Base-by-base conservation (phyloP, 1,140 invertebrate genomes). In the Sinonovacula constricta region DNA sequence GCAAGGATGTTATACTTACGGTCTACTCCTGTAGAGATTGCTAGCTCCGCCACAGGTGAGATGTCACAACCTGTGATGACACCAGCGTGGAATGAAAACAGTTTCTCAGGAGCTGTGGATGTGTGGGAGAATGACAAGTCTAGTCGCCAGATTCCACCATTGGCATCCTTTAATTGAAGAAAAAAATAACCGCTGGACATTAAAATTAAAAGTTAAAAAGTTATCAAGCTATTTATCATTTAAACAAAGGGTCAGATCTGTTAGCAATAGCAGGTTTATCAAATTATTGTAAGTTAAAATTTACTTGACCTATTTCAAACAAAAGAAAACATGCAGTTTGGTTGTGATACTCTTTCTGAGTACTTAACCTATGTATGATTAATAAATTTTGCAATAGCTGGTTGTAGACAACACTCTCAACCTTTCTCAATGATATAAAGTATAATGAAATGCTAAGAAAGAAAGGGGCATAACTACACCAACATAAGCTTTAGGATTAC, bases 111-210 rank as follows among this genome's bases (percentile, higher is more conserved):
- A 12, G 89, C 70, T 28, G 69, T 72, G 0, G 90, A 90, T 18
- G 91, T 91, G 56, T 92, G 91, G 49, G 93, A 93, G n/a, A 94
- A 94, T 34, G 94, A 94, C 2, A 96, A 88, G 83, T 96, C 95
- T 28, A 95, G 92, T 51, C 93, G 91, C 95, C 95, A 97, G 30
- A 97, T 93, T 3, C 95, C 95, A 54, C 96, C 96, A 81, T 95
- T 95, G 26, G 94, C 94, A 92, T 97, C 96, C 94, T 95, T 62
- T 3, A 76, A 67, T 49, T 49, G n/a, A 49, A n/a, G n/a, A n/a
- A n/a, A n/a, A n/a, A 49, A 12, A 49, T n/a, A 49, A n/a, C n/a
- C n/a, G n/a, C 45, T 10, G 10, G 45, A 49, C 45, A 49, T 49
- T 49, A n/a, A 49, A n/a, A 49, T 49, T 12, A 49, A 49, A 49